Evolutionary conservation across 2,797 vertebrate species (phyloP).

Genomic region (Odontamblyopus rebecca): DNA sequence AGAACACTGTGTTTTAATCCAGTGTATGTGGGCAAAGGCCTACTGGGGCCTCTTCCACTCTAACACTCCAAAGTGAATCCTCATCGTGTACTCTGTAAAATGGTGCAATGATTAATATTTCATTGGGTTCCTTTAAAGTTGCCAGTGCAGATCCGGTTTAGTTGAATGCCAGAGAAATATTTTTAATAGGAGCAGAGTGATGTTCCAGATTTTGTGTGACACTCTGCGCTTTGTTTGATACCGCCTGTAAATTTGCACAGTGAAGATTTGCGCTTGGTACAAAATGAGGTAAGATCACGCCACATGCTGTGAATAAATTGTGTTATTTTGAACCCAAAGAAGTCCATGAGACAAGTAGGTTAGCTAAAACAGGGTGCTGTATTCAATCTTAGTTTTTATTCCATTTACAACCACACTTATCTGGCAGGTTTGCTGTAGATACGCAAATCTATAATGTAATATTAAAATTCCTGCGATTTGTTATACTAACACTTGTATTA

Average conservation of each 20-base stretch:
- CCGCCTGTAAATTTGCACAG: neutral
- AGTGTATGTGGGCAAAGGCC: constrained; percentile 49
- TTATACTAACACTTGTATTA: too few species aligned
- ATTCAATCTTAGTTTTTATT: neutral
- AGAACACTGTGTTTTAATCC: constrained; percentile 43
- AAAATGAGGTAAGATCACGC: constrained; percentile 4
- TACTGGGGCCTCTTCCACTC: constrained; percentile 58
- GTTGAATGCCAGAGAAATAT: constrained; percentile 35
- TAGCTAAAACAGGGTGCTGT: neutral
- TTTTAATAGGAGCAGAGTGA: constrained; percentile 55
- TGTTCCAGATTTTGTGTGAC: constrained; percentile 13
- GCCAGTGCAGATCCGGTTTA: constrained; percentile 54
- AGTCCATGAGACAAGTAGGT: neutral
- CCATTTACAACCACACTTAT: neutral
- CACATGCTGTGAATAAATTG: neutral
- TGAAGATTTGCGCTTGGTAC: neutral
- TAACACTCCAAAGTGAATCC: constrained; percentile 63
- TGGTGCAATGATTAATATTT: constrained; percentile 76
- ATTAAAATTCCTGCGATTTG: neutral
- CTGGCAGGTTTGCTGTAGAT: neutral
- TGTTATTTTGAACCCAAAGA: constrained; percentile 8
- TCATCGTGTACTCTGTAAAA: constrained; percentile 66
- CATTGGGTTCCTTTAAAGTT: constrained; percentile 64
- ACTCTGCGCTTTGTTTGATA: neutral
- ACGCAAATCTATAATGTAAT: neutral